Percentiles rank a stretch among this genome's conserved stretches.
These are phyloP conservation scores for Allophyes oxyacanthae DNA, from an alignment of 2,888 invertebrate species.

Conservation along the genomic window DNA sequence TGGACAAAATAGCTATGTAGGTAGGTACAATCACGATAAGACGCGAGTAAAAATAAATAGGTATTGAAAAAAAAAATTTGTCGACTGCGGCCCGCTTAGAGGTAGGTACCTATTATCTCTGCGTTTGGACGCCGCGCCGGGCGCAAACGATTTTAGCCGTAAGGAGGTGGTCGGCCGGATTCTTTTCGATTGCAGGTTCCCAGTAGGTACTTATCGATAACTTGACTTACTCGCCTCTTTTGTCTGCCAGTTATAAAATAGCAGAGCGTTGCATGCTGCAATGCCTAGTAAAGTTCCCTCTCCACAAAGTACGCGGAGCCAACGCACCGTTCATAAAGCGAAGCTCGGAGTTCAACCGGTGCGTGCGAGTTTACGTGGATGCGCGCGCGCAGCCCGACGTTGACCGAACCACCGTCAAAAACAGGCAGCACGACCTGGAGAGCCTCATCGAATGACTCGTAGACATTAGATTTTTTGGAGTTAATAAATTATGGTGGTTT, in stretches of 20 bases:
- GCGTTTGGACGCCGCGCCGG: too few relatives aligned
- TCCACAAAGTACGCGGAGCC: slow-evolving; percentile 75
- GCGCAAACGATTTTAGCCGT: too few relatives aligned
- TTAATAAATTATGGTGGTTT: slow-evolving; percentile 12
- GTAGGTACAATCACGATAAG: too few relatives aligned
- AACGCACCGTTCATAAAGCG: slow-evolving; percentile 74
- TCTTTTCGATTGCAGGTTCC: too few relatives aligned
- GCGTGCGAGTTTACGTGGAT: slow-evolving; percentile 75
- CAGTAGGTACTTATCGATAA: too few relatives aligned
- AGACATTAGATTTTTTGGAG: slow-evolving; percentile 1
- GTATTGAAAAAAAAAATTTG: too few relatives aligned
- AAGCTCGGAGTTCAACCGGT: slow-evolving; percentile 68
- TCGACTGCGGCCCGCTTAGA: too few relatives aligned
- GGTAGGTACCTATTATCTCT: too few relatives aligned
- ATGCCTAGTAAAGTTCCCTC: slow-evolving; percentile 75
- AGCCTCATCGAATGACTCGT: slow-evolving; percentile 66
- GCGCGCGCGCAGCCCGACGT: slow-evolving; percentile 51
- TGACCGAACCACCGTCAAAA: slow-evolving; percentile 27
- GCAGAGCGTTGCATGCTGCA: slow-evolving; percentile 81
- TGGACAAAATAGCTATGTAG: too few relatives aligned
- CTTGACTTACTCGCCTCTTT: background rate
- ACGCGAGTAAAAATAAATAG: too few relatives aligned
- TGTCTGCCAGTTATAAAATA: slow-evolving; percentile 74
- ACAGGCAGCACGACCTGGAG: slow-evolving; percentile 45
- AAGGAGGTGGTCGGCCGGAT: too few relatives aligned